Conservation (phyloP, 2,797 vertebrate genomes). For the Gymnopithys bicolor region DNA sequence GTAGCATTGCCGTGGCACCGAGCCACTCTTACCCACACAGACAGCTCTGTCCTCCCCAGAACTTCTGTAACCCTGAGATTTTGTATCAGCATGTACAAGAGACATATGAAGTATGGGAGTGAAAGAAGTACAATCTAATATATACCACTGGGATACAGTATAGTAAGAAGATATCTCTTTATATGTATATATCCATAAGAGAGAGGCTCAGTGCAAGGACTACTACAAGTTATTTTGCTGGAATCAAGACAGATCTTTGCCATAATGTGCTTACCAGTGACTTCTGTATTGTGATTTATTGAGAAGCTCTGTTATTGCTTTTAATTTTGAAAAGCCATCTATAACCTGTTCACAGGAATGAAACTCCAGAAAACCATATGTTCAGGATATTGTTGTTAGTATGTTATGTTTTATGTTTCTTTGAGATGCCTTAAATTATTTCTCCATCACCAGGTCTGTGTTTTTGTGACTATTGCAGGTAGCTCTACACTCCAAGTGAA, state of each 20-base stretch:
- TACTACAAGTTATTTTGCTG: background rate
- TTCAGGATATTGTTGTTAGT: constrained; percentile 22
- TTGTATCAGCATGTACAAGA: background rate
- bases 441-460: background rate
- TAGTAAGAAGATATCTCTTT: background rate
- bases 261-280: constrained; percentile 13
- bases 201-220: background rate
- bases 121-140: background rate
- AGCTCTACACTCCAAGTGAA: constrained; percentile 8
- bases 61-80: background rate
- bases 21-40: background rate
- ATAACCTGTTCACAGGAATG: constrained; percentile 29
- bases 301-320: constrained; percentile 28
- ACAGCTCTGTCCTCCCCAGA: background rate
- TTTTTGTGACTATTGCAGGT: constrained; percentile 23
- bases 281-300: constrained; percentile 34
- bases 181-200: background rate
- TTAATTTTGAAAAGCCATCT: constrained; percentile 56
- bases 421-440: background rate
- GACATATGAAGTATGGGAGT: background rate
- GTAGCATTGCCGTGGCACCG: background rate
- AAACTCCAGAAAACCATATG: constrained; percentile 33
- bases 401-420: constrained; percentile 23
- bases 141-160: background rate
- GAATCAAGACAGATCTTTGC: constrained; percentile 43